Evolutionary conservation across 92 coral and sea anemone genomes (phyloP).

Genomic region (Zoanthus gigantus): DNA sequence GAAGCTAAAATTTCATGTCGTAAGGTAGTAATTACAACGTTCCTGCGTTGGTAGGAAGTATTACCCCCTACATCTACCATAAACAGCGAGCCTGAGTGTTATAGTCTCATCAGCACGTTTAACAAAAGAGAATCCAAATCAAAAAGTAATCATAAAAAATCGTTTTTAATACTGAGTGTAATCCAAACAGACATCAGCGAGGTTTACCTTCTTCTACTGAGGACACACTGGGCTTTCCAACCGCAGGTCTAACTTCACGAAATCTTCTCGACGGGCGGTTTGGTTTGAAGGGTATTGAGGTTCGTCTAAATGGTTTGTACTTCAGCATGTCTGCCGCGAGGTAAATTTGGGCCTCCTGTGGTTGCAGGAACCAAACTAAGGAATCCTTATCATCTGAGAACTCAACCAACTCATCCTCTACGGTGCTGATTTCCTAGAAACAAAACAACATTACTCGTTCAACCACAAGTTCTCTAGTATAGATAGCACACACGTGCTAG

Average conservation of each 20-base stretch:
- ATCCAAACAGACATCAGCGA: neutral
- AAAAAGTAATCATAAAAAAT: neutral
- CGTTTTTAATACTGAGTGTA: neutral
- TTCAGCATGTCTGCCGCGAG: conserved; percentile 74
- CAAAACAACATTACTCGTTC: neutral
- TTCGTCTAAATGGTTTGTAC: conserved; percentile 65
- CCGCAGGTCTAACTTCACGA: neutral
- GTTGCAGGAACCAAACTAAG: conserved; percentile 83
- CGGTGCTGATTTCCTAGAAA: conserved; percentile 74
- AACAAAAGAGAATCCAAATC: neutral
- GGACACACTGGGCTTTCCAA: conserved; percentile 15
- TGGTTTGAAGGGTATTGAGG: conserved; percentile 52
- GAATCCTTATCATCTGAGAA: conserved; percentile 65
- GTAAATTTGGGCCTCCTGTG: conserved; percentile 78
- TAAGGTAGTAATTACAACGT: no score
- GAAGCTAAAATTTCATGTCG: no score
- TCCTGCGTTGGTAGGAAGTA: no score
- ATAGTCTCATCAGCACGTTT: no score
- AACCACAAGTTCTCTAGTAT: no score
- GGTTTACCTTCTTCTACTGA: conserved; percentile 28
- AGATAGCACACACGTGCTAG: no score
- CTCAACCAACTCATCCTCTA: conserved; percentile 72
- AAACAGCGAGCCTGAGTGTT: no score
- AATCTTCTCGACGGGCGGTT: conserved; percentile 4
- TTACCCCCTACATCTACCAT: no score